Evolutionary conservation across 2,113 vertebrate genomes (phyloP).

Genomic region (Embiotoca jacksoni): DNA sequence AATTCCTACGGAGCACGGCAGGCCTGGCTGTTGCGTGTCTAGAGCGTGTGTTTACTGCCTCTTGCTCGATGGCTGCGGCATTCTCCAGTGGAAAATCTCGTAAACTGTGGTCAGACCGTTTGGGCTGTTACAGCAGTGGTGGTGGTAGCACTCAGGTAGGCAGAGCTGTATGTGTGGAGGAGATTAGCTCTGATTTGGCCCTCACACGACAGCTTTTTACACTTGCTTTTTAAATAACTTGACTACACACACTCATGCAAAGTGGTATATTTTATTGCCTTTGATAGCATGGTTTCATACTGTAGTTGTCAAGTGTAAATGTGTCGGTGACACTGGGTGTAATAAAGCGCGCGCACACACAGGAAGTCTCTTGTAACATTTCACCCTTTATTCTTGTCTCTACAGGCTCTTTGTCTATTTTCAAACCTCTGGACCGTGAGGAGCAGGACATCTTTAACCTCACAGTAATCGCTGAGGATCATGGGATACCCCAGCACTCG

Average conservation of each 20-base stretch:
- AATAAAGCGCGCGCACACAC: slow-evolving; percentile 39
- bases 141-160: slow-evolving; percentile 81
- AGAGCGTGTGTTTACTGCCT: slow-evolving; percentile 79
- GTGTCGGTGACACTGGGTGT: slow-evolving; percentile 35
- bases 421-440: slow-evolving; percentile 92
- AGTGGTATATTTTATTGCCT: slow-evolving; percentile 57
- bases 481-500: slow-evolving; percentile 88
- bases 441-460: slow-evolving; percentile 90
- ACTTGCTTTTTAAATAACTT: slow-evolving; percentile 58
- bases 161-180: slow-evolving; percentile 59
- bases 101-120: slow-evolving; percentile 82
- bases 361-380: slow-evolving; percentile 44
- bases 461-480: slow-evolving; percentile 90
- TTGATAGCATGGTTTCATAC: slow-evolving; percentile 51
- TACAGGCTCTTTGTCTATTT: slow-evolving; percentile 91
- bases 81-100: slow-evolving; percentile 82
- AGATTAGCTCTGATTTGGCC: slow-evolving; percentile 67
- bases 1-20: slow-evolving; percentile 81
- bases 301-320: slow-evolving; percentile 24
- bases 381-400: slow-evolving; percentile 48
- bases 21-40: slow-evolving; percentile 83
- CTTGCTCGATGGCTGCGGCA: slow-evolving; percentile 64
- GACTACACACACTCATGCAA: slow-evolving; percentile 49
- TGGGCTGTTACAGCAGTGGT: slow-evolving; percentile 64
- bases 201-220: slow-evolving; percentile 76